These are phyloP conservation scores for Catocala nupta DNA, from an alignment of 2,888 invertebrate genomes.

Conservation along the genomic window DNA sequence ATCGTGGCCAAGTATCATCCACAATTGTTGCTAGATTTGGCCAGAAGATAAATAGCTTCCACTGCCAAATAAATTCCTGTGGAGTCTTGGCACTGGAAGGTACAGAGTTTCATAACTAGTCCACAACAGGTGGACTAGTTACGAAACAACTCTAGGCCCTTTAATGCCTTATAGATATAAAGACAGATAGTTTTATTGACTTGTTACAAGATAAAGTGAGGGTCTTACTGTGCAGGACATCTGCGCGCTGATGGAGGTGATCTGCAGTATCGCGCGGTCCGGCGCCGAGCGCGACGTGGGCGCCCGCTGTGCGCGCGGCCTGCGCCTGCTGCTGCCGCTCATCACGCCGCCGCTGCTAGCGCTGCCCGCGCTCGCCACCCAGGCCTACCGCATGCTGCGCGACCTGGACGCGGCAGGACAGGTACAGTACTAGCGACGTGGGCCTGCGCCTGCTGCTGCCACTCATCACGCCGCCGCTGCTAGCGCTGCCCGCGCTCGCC, in stretches of 20 bases:
- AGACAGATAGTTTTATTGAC: no score
- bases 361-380: slow-evolving; percentile 73
- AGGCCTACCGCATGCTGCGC: slow-evolving; percentile 77
- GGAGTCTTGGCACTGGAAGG: no score
- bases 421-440: slow-evolving; percentile 49
- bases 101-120: no score
- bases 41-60: no score
- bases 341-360: slow-evolving; percentile 72
- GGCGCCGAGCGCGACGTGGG: slow-evolving; percentile 60
- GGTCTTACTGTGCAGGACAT: slow-evolving; percentile 87
- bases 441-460: neutral
- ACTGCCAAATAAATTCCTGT: no score
- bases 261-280: slow-evolving; percentile 80
- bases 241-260: slow-evolving; percentile 92
- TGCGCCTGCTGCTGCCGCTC: slow-evolving; percentile 74
- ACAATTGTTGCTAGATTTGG: no score
- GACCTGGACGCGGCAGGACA: slow-evolving; percentile 75
- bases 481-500: no score
- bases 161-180: no score
- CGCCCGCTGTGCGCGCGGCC: slow-evolving; percentile 70
- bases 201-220: no score
- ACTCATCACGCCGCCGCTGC: neutral
- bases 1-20: no score
- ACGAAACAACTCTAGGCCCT: no score
- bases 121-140: no score